phyloP scores from a whole-genome alignment of 2,888 invertebrate species.

The Sesamia inferens region DNA sequence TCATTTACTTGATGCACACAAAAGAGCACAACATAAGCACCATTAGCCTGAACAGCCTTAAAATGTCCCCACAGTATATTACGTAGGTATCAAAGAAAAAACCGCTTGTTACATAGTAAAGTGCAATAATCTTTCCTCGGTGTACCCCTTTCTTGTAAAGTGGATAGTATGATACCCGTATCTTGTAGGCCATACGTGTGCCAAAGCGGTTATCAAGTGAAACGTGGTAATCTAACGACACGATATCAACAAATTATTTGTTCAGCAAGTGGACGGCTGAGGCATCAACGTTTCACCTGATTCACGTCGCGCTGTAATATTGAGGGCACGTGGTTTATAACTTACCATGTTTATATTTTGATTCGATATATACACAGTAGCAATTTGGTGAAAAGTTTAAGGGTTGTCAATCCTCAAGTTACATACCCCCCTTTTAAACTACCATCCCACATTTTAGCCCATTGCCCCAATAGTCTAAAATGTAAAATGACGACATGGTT shows the following conservation, averaged over 20 bases:
- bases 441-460: too few relatives aligned
- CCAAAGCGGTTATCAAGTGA: background rate
- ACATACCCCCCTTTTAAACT: too few relatives aligned
- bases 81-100: too few relatives aligned
- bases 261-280: conserved; percentile 27
- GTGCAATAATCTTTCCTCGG: background rate
- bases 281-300: conserved; percentile 29
- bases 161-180: background rate
- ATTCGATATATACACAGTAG: background rate
- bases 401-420: too few relatives aligned
- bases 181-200: conserved; percentile 29
- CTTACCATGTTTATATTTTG: background rate
- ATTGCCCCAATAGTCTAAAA: too few relatives aligned
- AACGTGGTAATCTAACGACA: conserved; percentile 14
- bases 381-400: too few relatives aligned
- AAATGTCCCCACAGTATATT: too few relatives aligned
- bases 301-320: conserved; percentile 35
- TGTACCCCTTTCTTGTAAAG: background rate
- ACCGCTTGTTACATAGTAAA: too few relatives aligned
- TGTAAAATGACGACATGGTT: too few relatives aligned
- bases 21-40: too few relatives aligned
- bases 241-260: conserved; percentile 32
- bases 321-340: conserved; percentile 25
- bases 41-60: too few relatives aligned
- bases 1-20: too few relatives aligned